Evolutionary conservation across 2,113 vertebrate genomes (phyloP).

Genomic region (Zingel zingel): DNA sequence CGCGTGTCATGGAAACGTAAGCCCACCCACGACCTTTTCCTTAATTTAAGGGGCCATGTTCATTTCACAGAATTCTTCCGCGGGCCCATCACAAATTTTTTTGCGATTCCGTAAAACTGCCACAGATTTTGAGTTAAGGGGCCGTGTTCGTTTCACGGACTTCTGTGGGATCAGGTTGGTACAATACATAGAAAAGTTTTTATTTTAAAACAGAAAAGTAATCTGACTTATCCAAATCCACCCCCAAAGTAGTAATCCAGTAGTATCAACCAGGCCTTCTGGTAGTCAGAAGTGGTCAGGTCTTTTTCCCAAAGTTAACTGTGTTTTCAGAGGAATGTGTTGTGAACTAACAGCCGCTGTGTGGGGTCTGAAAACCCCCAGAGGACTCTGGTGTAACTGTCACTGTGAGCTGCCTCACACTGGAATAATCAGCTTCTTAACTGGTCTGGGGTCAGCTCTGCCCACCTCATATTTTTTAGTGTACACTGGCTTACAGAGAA

Average conservation of each 20-base stretch:
- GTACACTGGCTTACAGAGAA: neutral
- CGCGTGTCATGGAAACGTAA: too few species aligned
- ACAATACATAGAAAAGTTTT: too few species aligned
- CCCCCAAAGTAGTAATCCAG: neutral
- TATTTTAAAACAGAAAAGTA: neutral
- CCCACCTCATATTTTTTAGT: too few species aligned
- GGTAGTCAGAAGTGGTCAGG: neutral
- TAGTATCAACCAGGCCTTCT: neutral
- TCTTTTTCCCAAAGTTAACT: conserved; percentile 1
- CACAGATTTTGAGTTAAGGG: too few species aligned
- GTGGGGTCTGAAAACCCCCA: conserved; percentile 54
- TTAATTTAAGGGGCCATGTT: too few species aligned
- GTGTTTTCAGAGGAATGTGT: conserved; percentile 34
- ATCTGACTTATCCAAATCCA: neutral
- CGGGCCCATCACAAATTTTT: too few species aligned
- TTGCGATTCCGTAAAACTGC: too few species aligned
- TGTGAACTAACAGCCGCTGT: conserved; percentile 25
- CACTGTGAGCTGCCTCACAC: conserved; percentile 21
- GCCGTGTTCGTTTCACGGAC: too few species aligned
- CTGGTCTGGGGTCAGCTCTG: conserved; percentile 24
- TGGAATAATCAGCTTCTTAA: conserved; percentile 49
- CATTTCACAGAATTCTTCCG: too few species aligned
- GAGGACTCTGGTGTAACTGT: conserved; percentile 22
- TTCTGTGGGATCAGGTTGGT: too few species aligned
- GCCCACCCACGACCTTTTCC: too few species aligned